phyloP scores from a whole-genome alignment of 2,888 invertebrate species.

The Mythimna ferrago region DNA sequence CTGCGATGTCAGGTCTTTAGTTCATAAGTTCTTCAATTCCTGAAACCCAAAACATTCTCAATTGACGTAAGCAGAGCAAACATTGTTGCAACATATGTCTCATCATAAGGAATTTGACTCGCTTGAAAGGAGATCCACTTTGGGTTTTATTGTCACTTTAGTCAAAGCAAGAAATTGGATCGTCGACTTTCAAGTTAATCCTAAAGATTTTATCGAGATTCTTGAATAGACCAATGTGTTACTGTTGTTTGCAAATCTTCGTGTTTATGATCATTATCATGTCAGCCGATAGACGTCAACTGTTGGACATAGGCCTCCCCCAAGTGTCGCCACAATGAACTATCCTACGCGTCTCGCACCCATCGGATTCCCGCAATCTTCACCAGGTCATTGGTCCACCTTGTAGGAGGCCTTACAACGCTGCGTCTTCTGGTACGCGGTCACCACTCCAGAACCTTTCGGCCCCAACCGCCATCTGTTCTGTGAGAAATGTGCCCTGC shows the following conservation, averaged over 20 bases:
- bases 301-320: no score
- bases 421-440: no score
- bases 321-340: no score
- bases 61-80: constrained; percentile 27
- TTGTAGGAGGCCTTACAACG: no score
- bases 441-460: no score
- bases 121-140: constrained; percentile 50
- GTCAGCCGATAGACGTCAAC: no score
- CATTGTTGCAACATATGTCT: constrained; percentile 33
- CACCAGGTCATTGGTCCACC: no score
- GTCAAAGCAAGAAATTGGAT: constrained; percentile 25
- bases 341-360: no score
- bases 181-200: constrained; percentile 27
- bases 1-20: no score
- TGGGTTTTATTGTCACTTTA: constrained; percentile 32
- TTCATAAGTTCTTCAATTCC: neutral
- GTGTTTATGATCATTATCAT: constrained; percentile 10
- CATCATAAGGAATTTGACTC: constrained; percentile 35
- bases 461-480: no score
- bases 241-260: constrained; percentile 8
- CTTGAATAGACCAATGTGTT: constrained; percentile 24
- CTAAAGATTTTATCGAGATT: constrained; percentile 31
- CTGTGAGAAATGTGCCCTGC: no score
- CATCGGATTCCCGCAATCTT: no score
- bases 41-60: neutral